phyloP scores from a whole-genome alignment of 2,888 invertebrate species.

The Hartigia nigra region DNA sequence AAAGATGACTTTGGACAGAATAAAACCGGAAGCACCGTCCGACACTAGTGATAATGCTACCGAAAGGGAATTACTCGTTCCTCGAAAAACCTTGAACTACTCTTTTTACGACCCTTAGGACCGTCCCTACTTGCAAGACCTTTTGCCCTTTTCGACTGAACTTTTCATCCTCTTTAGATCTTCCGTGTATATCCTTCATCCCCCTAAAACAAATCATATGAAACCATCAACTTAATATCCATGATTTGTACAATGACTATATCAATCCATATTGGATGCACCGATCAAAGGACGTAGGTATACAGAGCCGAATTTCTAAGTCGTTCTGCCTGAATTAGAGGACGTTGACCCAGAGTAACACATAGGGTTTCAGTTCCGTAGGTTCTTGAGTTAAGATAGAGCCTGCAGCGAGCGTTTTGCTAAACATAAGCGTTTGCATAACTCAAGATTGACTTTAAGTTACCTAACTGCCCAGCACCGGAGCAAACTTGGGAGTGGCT shows the following conservation, averaged over 20 bases:
- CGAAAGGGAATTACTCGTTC: conserved; percentile 18
- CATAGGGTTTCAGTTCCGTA: background rate
- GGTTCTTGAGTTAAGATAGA: background rate
- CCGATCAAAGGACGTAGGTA: background rate
- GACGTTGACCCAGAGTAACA: background rate
- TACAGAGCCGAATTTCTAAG: background rate
- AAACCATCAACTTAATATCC: background rate
- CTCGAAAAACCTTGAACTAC: conserved; percentile 4
- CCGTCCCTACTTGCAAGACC: background rate
- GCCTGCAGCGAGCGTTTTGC: conserved; percentile 40
- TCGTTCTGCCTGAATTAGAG: background rate
- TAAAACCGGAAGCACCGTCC: background rate
- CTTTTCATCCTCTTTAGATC: background rate
- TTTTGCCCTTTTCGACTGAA: background rate
- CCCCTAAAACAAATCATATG: background rate
- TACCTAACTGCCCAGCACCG: conserved; percentile 11
- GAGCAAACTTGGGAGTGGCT: conserved; percentile 12
- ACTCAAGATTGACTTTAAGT: conserved; percentile 58
- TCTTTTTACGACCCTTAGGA: background rate
- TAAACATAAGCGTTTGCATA: conserved; percentile 54
- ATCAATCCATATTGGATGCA: background rate
- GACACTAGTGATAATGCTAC: conserved; percentile 8
- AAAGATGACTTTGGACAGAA: conserved; percentile 2
- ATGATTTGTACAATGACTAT: background rate
- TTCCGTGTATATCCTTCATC: background rate